phyloP scores from a whole-genome alignment of 64 coral and sea anemone genomes.

The Dendronephthya gigantea region DNA sequence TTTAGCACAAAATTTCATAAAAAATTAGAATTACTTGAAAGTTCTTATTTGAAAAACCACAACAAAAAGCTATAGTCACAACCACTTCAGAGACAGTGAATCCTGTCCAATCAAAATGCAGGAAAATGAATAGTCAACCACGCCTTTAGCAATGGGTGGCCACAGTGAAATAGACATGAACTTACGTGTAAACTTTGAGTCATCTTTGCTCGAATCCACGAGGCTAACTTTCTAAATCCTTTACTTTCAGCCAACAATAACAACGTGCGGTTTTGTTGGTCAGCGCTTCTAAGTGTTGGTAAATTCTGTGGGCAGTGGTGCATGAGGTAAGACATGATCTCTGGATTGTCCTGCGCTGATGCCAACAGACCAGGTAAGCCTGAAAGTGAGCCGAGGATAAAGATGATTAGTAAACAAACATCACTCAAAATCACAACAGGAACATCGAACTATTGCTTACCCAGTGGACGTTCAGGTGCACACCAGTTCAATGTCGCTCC shows the following conservation, averaged over 20 bases:
- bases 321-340: background rate
- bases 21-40: too few species aligned
- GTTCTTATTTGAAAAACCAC: too few species aligned
- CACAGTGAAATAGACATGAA: background rate
- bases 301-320: background rate
- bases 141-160: too few species aligned
- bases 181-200: constrained; percentile 5
- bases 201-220: background rate
- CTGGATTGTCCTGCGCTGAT: background rate
- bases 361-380: background rate
- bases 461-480: background rate
- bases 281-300: background rate
- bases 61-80: too few species aligned
- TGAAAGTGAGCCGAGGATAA: too few species aligned
- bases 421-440: too few species aligned
- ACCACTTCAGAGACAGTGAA: too few species aligned
- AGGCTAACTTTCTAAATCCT: background rate
- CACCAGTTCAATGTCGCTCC: background rate
- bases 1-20: too few species aligned
- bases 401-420: too few species aligned
- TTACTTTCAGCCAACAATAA: background rate
- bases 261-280: background rate
- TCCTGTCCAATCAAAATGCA: too few species aligned
- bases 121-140: too few species aligned
- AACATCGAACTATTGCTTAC: background rate